Conservation (phyloP, 1,140 invertebrate genomes). For the Galleria mellonella region DNA sequence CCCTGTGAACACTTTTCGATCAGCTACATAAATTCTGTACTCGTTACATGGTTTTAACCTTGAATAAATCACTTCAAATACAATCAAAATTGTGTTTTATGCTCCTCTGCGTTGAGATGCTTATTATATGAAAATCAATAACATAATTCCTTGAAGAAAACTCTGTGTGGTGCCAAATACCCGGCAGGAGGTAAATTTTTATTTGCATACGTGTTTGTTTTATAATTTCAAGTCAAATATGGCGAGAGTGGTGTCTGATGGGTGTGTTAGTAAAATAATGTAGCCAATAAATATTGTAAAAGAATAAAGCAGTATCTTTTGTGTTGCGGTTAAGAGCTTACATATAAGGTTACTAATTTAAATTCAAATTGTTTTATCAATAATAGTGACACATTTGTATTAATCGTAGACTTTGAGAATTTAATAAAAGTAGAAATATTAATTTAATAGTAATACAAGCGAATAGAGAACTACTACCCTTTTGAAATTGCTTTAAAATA, state of each 20-base stretch:
- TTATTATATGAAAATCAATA: conserved; percentile 12
- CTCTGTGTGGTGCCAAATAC: conserved; percentile 36
- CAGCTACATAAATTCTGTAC: conserved; percentile 34
- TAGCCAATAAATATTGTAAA: too few species aligned
- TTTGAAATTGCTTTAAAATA: too few species aligned
- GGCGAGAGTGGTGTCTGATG: conserved; percentile 7
- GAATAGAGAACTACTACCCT: too few species aligned
- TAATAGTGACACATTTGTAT: too few species aligned
- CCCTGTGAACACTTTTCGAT: conserved; percentile 6
- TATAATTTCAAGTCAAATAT: conserved; percentile 29
- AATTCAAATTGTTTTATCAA: too few species aligned
- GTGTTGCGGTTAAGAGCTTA: too few species aligned
- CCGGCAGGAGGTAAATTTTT: conserved; percentile 46
- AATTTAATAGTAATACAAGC: too few species aligned
- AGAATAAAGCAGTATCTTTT: too few species aligned
- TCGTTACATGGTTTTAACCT: conserved; percentile 24
- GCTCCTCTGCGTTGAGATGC: background rate
- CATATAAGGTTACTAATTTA: background rate
- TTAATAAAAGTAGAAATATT: too few species aligned
- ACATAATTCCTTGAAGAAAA: conserved; percentile 10
- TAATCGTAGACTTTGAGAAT: too few species aligned
- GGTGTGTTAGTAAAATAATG: too few species aligned
- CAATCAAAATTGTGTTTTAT: background rate
- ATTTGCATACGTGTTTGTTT: conserved; percentile 62
- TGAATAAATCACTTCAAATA: conserved; percentile 7